Conservation (phyloP, 2,113 vertebrate species). For the Apus apus region DNA sequence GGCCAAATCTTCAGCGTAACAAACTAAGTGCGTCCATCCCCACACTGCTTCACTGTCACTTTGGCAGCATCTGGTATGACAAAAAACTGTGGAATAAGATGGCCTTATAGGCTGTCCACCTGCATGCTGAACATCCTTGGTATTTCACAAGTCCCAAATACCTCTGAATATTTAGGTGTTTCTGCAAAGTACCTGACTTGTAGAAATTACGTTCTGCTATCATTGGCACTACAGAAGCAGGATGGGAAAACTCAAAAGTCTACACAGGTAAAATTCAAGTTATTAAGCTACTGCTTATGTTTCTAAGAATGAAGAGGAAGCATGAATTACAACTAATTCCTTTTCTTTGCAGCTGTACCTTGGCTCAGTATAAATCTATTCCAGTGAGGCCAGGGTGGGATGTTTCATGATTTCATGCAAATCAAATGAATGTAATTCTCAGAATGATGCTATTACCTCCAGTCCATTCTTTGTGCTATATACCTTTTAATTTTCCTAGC, state of each 20-base stretch:
- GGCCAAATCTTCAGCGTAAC: not conserved
- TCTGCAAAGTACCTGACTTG: not conserved
- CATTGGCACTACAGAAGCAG: not conserved
- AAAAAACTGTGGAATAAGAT: not conserved
- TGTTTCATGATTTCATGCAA: not conserved
- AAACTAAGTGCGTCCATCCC: not conserved
- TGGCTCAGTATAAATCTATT: not conserved
- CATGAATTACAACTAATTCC: not conserved
- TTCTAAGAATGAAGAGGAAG: not conserved
- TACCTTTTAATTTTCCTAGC: not conserved
- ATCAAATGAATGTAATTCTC: not conserved
- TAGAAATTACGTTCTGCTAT: not conserved
- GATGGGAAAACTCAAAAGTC: not conserved
- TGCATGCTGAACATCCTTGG: not conserved
- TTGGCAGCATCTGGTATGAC: not conserved
- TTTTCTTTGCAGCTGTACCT: not conserved
- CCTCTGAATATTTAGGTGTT: not conserved
- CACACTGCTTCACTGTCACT: fast-evolving
- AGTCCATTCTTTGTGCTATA: not conserved
- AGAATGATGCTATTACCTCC: not conserved
- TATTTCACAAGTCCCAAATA: not conserved
- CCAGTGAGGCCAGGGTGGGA: not conserved
- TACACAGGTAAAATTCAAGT: not conserved
- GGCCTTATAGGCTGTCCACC: not conserved
- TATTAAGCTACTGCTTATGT: not conserved